Conservation (phyloP, 2,113 vertebrate species). For the Bujurquina vittata region DNA sequence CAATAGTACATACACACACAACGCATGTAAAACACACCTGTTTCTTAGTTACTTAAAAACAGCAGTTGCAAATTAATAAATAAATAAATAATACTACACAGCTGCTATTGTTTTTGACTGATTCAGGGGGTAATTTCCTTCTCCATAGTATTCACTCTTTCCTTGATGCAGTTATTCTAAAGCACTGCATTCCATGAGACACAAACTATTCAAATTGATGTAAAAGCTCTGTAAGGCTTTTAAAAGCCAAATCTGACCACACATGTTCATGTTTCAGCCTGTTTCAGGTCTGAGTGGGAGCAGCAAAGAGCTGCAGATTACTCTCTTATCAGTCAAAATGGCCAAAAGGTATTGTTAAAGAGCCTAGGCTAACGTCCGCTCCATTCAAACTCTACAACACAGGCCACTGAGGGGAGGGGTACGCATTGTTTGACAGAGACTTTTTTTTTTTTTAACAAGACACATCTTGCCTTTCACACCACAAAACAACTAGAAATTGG, state of each 20-base stretch:
- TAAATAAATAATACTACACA: too few species aligned
- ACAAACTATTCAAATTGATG: not conserved
- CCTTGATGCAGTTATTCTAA: not conserved
- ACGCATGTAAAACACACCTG: not conserved
- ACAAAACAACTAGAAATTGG: not conserved
- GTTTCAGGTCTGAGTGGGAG: slow-evolving; percentile 17
- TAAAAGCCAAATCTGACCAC: slow-evolving; percentile 27
- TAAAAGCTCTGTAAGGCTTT: not conserved
- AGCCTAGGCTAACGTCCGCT: slow-evolving; percentile 2
- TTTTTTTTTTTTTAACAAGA: slow-evolving; percentile 49
- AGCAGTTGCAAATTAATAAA: not conserved
- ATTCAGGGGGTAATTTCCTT: not conserved
- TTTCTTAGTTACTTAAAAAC: not conserved
- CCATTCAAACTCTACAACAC: not conserved
- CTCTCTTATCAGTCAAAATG: slow-evolving; percentile 39
- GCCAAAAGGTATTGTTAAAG: slow-evolving; percentile 20
- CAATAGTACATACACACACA: slow-evolving; percentile 21
- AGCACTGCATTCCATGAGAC: not conserved
- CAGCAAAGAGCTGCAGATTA: not conserved
- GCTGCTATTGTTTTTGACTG: not conserved
- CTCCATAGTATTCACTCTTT: not conserved
- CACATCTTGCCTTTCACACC: slow-evolving; percentile 26
- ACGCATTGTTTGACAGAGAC: not conserved
- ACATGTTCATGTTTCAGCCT: slow-evolving; percentile 10
- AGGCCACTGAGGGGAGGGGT: not conserved